Evolutionary conservation across 2,888 invertebrate species (phyloP), one percentile per base, ranked within the genome.

Genomic region (Trissoscelio sp.): DNA sequence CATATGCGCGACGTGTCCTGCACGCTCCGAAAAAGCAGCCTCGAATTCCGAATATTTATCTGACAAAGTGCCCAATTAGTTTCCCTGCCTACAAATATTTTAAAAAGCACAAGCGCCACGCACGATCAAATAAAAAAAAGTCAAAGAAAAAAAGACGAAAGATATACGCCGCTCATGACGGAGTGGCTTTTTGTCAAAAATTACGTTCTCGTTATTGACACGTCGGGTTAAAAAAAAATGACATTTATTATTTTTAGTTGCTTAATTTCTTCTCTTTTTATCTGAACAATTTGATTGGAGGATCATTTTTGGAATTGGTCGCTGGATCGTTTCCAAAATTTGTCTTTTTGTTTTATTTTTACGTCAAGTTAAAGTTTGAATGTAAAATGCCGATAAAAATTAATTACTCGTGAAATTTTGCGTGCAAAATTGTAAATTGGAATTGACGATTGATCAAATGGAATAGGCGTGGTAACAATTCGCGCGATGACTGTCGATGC

Each of bases 41-140:
- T 46, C 62, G 42, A 81, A 81, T 73, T 69, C 69, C 67, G 64
- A 81, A 81, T 81, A 78, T 81, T 81, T 78, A 81, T 69, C 73
- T 78, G 82, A 79, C 78, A 79, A 82, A 82, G 82, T 82, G 82
- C 48, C 82, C 82, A 79, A 82, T 82, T 82, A 79, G 82, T 82
- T 75, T 70, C 70, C 70, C 53, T 51, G 44, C 39, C 58, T 55
- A 48, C 20, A 75, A 75, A 75, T 74, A 74, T 82, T 75, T 75
- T 53, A 79, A 74, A 78, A 74, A 78, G 69, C n/a, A n/a, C 74
- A 78, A 81, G 78, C 78, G 81, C 81, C 74, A 69, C 18, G 55
- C 34, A 18, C 24, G 16, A 74, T 46, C 14, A 12, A 44, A 57
- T 9, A 55, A 64, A 62, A 60, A 70, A 37, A 24, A 2, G 14